Percentiles rank a stretch among this genome's conserved stretches.
Conservation (phyloP, 2,113 vertebrate species). For the Falco punctatus region DNA sequence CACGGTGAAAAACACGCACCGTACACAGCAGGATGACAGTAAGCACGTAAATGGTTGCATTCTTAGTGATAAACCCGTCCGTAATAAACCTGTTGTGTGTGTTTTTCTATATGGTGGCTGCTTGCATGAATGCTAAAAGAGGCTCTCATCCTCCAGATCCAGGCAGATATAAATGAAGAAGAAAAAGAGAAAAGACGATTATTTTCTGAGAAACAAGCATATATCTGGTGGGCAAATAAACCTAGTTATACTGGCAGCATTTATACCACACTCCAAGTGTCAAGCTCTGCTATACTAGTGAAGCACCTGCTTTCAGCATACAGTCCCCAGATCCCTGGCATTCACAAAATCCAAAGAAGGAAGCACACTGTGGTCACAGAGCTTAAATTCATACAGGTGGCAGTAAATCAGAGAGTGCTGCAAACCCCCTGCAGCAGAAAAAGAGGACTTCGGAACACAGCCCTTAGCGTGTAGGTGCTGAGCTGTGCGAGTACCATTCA, state of each 20-base stretch:
- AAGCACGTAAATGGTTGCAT: neutral
- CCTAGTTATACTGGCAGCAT: neutral
- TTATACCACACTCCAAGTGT: neutral
- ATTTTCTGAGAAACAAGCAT: neutral
- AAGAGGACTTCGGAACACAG: neutral
- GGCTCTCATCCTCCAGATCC: constrained; percentile 19
- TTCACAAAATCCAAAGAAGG: neutral
- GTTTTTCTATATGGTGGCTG: neutral
- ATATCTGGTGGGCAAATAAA: neutral
- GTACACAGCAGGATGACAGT: neutral
- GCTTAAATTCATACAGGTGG: neutral
- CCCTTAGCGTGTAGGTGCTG: neutral
- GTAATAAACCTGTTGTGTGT: neutral
- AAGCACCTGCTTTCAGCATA: neutral
- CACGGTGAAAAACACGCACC: neutral
- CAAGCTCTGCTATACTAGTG: neutral
- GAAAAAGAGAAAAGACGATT: constrained; percentile 36
- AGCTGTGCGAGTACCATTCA: neutral
- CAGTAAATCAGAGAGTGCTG: neutral
- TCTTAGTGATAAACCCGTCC: neutral
- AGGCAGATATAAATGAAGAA: neutral
- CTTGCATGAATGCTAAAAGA: neutral
- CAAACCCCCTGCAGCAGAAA: neutral
- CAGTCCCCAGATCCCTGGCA: neutral
- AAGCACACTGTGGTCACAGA: neutral